Conservation (phyloP, 2,888 invertebrate genomes). For the Dicycla oo region DNA sequence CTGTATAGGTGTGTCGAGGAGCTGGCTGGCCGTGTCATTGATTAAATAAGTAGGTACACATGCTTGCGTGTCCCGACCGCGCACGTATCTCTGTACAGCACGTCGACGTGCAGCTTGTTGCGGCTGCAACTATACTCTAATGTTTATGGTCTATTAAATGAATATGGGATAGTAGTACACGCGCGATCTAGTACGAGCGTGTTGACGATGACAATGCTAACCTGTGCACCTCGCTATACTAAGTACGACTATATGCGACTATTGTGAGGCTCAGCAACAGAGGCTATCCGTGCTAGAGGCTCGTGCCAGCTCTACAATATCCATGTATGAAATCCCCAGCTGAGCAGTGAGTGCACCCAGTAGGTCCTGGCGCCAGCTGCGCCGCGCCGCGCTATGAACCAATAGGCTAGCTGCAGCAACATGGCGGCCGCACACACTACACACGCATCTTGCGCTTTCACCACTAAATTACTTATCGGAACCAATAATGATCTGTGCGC, state of each 20-base stretch:
- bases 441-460: conserved; percentile 44
- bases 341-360: background rate
- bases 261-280: background rate
- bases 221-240: background rate
- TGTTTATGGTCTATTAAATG: background rate
- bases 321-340: background rate
- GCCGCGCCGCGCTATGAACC: background rate
- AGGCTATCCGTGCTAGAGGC: background rate
- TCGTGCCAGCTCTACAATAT: background rate
- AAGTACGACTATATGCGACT: background rate
- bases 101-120: too few relatives aligned
- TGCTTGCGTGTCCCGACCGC: too few relatives aligned
- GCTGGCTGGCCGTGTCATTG: background rate
- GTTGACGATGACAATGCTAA: background rate
- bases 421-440: conserved; percentile 25
- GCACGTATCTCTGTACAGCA: background rate
- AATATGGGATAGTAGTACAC: too few relatives aligned
- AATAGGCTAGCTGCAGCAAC: background rate
- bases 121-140: too few relatives aligned
- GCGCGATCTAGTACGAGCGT: too few relatives aligned
- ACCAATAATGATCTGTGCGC: conserved; percentile 58
- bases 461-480: conserved; percentile 62
- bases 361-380: background rate
- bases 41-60: background rate
- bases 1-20: background rate